Conservation (phyloP, 2,888 invertebrate genomes). For the Pharmacophagus antenor region DNA sequence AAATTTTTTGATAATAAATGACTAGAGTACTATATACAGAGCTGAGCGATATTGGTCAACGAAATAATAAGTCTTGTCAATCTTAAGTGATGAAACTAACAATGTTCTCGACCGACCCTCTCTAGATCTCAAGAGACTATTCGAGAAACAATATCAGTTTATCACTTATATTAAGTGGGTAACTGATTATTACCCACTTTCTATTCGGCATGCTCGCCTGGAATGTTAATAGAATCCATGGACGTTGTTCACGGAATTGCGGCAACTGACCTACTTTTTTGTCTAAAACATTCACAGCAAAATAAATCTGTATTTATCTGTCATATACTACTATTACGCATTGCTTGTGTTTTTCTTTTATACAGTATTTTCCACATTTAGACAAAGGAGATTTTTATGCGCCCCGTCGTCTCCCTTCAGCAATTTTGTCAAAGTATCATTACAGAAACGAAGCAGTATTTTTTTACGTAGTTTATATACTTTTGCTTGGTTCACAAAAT, state of each 20-base stretch:
- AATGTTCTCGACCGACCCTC: not conserved
- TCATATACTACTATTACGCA: conserved; percentile 5
- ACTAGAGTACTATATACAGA: not conserved
- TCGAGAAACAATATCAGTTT: conserved; percentile 15
- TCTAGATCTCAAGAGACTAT: conserved; percentile 3
- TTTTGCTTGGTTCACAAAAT: conserved; percentile 3
- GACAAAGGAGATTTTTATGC: conserved; percentile 8
- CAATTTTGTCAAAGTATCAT: conserved; percentile 10
- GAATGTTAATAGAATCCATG: conserved; percentile 37
- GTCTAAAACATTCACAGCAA: conserved; percentile 5
- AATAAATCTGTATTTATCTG: conserved; percentile 13
- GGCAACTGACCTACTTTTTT: conserved; percentile 35
- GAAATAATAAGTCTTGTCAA: conserved; percentile 6
- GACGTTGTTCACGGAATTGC: conserved; percentile 37
- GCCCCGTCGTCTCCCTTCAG: not conserved
- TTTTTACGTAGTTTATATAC: not conserved
- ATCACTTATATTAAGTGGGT: conserved; percentile 34
- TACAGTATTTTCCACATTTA: conserved; percentile 10
- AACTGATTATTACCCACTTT: conserved; percentile 37
- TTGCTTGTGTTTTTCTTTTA: conserved; percentile 8
- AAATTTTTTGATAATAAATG: not conserved
- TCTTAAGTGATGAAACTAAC: conserved; percentile 9
- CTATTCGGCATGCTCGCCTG: conserved; percentile 34
- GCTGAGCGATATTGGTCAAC: not conserved
- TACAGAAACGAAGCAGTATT: conserved; percentile 9